Percentiles rank a stretch among this genome's conserved stretches.
phyloP scores from a whole-genome alignment of 2,797 vertebrate species.

The Orestias chungarensis region DNA sequence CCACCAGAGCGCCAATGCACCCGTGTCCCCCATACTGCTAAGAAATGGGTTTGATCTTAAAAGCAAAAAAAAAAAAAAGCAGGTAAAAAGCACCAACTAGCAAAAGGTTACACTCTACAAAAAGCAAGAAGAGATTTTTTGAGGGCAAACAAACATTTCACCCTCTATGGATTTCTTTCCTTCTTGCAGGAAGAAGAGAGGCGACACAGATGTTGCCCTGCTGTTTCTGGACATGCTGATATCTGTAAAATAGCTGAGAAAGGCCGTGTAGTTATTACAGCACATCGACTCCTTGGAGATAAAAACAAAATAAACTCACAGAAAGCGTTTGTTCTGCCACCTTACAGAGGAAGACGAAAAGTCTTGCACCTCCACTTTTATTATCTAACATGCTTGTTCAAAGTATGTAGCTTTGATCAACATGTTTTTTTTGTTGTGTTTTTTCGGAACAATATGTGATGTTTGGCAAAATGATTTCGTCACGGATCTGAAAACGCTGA shows the following conservation, averaged over 20 bases:
- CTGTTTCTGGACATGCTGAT: neutral
- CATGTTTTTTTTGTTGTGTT: neutral
- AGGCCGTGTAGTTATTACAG: neutral
- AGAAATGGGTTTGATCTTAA: neutral
- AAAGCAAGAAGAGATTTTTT: neutral
- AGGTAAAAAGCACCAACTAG: neutral
- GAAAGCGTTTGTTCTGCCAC: neutral
- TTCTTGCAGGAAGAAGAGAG: neutral
- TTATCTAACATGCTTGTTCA: neutral
- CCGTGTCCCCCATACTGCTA: neutral
- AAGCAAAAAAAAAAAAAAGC: neutral
- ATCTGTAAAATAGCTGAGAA: neutral
- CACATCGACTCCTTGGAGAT: neutral
- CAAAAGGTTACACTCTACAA: neutral
- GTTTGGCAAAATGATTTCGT: constrained; percentile 1
- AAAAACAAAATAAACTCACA: neutral
- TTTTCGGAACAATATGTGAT: neutral
- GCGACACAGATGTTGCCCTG: neutral
- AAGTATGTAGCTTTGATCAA: neutral
- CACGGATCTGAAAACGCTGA: neutral
- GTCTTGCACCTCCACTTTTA: neutral
- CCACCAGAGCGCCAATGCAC: neutral
- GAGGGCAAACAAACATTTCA: neutral
- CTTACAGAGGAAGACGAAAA: neutral
- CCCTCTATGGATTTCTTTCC: neutral